A percentile compares a stretch with the other conserved stretches of the same genome.
phyloP scores from a whole-genome alignment of 2,113 vertebrate genomes.

The Mustela nigripes region DNA sequence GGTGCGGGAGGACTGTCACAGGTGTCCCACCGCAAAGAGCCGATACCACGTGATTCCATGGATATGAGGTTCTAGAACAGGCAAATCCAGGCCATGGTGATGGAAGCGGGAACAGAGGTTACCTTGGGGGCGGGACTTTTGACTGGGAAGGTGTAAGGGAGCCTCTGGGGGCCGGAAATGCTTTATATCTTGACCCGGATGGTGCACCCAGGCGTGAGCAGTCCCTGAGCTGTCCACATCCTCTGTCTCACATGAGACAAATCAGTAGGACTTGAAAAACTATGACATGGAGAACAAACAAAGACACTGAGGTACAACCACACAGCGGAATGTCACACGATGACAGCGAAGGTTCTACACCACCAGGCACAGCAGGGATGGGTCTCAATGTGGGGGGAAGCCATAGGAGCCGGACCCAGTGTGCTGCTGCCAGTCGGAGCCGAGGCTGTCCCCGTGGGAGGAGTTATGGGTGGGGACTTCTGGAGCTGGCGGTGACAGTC shows the following conservation, averaged over 20 bases:
- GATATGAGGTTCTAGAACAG: neutral
- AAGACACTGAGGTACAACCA: too few relatives aligned
- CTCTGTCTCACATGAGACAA: neutral
- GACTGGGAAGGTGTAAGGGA: neutral
- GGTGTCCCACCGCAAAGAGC: neutral
- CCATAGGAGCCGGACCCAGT: too few relatives aligned
- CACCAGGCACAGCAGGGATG: neutral
- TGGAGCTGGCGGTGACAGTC: neutral
- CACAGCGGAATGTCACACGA: rapidly evolving
- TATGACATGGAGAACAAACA: neutral
- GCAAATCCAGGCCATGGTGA: neutral
- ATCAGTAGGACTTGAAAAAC: neutral
- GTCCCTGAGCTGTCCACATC: rapidly evolving
- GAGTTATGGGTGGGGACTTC: neutral
- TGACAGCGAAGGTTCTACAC: neutral
- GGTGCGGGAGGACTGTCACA: neutral
- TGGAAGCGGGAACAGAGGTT: neutral
- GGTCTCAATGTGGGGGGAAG: neutral
- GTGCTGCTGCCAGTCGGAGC: rapidly evolving
- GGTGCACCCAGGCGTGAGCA: neutral
- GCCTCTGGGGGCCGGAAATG: neutral
- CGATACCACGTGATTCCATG: neutral
- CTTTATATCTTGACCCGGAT: neutral
- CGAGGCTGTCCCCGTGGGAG: rapidly evolving
- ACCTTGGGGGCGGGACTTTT: neutral